A percentile compares a stretch with the other conserved stretches of the same genome.
These are phyloP conservation scores for Anadara kagoshimensis DNA, from an alignment of 1,140 invertebrate genomes.

Conservation along the genomic window DNA sequence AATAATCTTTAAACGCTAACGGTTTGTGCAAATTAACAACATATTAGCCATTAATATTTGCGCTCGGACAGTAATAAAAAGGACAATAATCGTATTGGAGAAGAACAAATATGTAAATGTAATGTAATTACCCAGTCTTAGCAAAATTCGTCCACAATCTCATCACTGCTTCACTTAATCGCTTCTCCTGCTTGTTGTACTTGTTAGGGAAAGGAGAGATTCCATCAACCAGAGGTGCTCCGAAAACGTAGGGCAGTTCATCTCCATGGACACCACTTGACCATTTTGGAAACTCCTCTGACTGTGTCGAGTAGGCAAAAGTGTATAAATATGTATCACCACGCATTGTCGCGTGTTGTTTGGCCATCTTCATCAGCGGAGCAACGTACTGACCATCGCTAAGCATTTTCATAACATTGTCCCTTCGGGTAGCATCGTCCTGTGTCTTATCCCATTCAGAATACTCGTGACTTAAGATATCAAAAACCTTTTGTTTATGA, in stretches of 20 bases:
- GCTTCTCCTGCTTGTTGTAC: conserved; percentile 91
- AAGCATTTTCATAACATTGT: conserved; percentile 92
- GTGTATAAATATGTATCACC: conserved; percentile 68
- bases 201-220: conserved; percentile 89
- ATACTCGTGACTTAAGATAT: conserved; percentile 97
- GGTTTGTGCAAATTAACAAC: no score
- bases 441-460: conserved; percentile 59
- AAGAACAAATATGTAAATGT: no score
- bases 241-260: conserved; percentile 94
- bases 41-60: no score
- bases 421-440: conserved; percentile 85
- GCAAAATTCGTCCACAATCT: conserved; percentile 98
- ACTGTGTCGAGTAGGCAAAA: conserved; percentile 86
- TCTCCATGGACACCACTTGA: conserved; percentile 85
- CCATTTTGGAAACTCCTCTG: conserved; percentile 79
- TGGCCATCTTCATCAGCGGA: conserved; percentile 92
- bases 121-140: conserved; percentile 96
- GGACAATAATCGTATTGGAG: no score
- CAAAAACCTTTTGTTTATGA: conserved; percentile 97
- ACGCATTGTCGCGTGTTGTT: conserved; percentile 84
- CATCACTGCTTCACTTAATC: conserved; percentile 93
- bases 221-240: conserved; percentile 86
- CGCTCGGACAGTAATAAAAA: no score
- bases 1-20: no score
- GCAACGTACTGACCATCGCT: conserved; percentile 92